Base-by-base conservation (phyloP, 2,797 vertebrate species). In the Typhlichthys eigenmanni region DNA sequence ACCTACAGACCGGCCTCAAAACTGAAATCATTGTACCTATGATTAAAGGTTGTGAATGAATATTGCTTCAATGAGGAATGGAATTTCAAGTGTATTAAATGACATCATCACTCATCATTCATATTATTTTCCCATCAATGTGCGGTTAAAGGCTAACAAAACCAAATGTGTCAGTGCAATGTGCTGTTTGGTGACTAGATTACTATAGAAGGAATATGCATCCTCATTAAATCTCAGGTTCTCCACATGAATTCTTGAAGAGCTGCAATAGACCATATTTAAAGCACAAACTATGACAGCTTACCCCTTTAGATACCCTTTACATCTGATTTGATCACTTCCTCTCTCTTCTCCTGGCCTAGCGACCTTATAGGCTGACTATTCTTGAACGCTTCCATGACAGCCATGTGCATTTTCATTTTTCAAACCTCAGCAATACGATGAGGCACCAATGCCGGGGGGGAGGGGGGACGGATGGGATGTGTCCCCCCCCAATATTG, bases 1-100 rank as follows among this genome's bases (percentile, higher is more conserved):
- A 38, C 34, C 7, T 5, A 5, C 34, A 38, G 34, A 38, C 34
- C 34, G 34, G 34, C 38, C 62, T 71, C 51, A 9, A 47, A 71
- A 74, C 34, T 38, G 34, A 38, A 38, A 38, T 38, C 34, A 38
- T 8, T 38, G 34, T 38, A 38, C 34, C 1, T 38, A 5, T 38
- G 34, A 38, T 38, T 38, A 57, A 16, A 55, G 72, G 47, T 65
- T 48, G 60, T 57, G 71, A 77, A 79, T 50, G 62, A 57, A 60
- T 48, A 49, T 48, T 56, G 68, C 60, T 55, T 77, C 62, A 55
- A 56, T 14, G 38, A 63, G 58, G 62, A 74, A 61, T 53, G 29
- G 34, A 38, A 38, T 38, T 6, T 8, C 13, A 29, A 43, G 47
- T 68, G 29, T 49, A 59, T 47, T 24, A 52, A 24, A 65, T 58